phyloP scores from a whole-genome alignment of 2,113 vertebrate species.

The Litocranius walleri region DNA sequence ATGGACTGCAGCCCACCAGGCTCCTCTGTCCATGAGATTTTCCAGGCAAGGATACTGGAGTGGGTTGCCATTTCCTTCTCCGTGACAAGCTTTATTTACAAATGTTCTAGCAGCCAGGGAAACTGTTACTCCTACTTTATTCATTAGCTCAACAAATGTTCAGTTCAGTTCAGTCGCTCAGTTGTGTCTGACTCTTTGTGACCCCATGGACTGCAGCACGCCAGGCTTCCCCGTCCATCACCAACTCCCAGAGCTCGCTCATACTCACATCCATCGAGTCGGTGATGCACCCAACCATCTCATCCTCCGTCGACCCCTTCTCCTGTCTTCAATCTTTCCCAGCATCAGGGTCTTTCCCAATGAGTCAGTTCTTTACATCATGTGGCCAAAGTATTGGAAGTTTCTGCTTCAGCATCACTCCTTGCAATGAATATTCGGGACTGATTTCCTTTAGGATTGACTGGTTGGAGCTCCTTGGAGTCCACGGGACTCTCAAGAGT shows the following conservation, averaged over 20 bases:
- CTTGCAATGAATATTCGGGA: not conserved
- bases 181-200: not conserved
- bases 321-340: not conserved
- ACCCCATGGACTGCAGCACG: not conserved
- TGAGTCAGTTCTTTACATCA: not conserved
- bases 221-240: not conserved
- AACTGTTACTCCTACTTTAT: not conserved
- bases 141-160: constrained; percentile 16
- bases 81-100: not conserved
- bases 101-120: not conserved
- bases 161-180: not conserved
- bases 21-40: not conserved
- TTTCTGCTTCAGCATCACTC: not conserved
- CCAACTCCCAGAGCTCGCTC: not conserved
- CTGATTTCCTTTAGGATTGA: not conserved
- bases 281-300: not conserved
- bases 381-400: not conserved
- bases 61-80: not conserved
- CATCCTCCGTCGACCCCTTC: not conserved
- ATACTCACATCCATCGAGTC: not conserved
- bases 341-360: not conserved
- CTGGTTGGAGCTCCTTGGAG: not conserved
- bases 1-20: not conserved
- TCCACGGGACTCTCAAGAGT: not conserved
- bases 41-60: not conserved